A percentile compares a stretch with the other conserved stretches of the same genome.
Conservation (phyloP, 2,113 vertebrate species). For the Pangasianodon gigas region DNA sequence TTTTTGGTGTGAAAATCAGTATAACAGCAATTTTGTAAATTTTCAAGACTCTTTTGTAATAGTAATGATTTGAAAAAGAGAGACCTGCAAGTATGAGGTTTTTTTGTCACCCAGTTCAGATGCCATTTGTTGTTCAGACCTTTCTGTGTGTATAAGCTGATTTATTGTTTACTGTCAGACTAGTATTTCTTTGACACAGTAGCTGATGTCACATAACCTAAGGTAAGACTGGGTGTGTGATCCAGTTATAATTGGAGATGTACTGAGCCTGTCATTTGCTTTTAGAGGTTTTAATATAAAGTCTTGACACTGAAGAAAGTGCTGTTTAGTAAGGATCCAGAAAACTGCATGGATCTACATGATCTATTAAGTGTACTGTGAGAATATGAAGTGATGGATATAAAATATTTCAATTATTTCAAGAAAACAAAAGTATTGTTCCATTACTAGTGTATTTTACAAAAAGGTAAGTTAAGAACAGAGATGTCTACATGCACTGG, state of each 20-base stretch:
- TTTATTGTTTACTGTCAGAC: conserved; percentile 13
- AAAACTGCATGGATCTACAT: neutral
- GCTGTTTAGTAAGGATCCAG: neutral
- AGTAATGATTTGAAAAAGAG: neutral
- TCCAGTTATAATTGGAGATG: neutral
- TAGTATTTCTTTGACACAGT: neutral
- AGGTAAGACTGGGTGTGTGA: neutral
- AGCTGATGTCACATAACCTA: neutral
- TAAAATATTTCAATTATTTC: neutral
- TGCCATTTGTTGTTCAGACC: neutral
- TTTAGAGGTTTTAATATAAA: neutral
- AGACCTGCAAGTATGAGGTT: neutral
- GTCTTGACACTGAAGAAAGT: neutral
- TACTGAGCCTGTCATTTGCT: neutral
- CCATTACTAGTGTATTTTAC: neutral
- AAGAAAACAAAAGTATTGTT: neutral
- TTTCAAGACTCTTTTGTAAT: neutral
- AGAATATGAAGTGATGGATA: neutral
- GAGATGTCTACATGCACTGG: neutral
- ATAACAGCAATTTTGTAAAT: neutral
- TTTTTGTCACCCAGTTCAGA: neutral
- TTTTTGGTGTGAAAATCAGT: neutral
- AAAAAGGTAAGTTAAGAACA: neutral
- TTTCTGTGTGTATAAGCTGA: neutral
- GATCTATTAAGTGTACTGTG: neutral